Evolutionary conservation across 30 jellyfish, hydroid and myxozoan genomes (phyloP), one percentile per base, ranked within the genome.

Genomic region (Cassiopea andromeda): DNA sequence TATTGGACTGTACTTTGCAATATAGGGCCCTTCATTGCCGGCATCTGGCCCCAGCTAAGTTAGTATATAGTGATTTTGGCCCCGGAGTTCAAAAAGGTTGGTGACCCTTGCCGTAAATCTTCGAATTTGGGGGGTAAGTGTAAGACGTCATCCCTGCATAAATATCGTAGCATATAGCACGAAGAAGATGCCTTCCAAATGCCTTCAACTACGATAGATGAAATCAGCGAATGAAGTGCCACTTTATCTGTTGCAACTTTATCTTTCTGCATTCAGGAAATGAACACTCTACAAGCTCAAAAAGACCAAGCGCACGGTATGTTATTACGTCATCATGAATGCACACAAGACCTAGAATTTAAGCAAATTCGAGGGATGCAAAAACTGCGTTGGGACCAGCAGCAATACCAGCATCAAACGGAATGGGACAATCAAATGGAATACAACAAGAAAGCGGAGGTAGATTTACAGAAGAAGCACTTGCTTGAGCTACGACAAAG

Each of bases 361-460:
- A 96, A 90, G 69, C 99, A 96, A 60, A 69, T 96, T 44, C 89
- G 91, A 15, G 94, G 85, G 48, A 96, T 96, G 99, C 99, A 96
- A 77, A 87, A 90, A 80, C 78, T 96, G 76, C 94, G 99, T 10
- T 69, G 92, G 85, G 98, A 92, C 54, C 99, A 96, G 80, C 99
- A 96, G 58, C 93, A 85, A 68, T 84, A 92, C 71, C 97, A 93
- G 66, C 99, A 96, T 60, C 97, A 92, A 67, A 96, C 99, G 14
- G 99, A 96, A 67, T 81, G 99, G 97, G 99, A 93, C 82, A 96
- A 96, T 75, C 99, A 96, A 78, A 90, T 90, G 97, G 99, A 96
- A 72, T 96, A 96, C 73, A 96, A 96, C 79, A 96, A 96, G 75
- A 96, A 96, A 75, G 99, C 99, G 7, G 99, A 96, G 73, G 88